phyloP scores from a whole-genome alignment of 64 coral and sea anemone genomes.

The Acropora tenuis region DNA sequence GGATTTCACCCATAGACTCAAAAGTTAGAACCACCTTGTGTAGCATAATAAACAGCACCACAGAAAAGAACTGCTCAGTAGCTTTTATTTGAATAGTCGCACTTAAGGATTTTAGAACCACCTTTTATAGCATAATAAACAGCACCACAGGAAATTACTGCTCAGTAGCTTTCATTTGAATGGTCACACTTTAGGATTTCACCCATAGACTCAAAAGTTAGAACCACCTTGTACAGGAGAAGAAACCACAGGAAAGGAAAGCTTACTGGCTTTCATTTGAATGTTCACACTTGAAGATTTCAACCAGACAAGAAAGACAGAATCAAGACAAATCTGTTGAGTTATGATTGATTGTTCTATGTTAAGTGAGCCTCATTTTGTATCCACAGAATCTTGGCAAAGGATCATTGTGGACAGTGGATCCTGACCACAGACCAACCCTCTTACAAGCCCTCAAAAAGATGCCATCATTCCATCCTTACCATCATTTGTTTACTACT shows the following conservation, averaged over 20 bases:
- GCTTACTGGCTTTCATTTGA: not conserved
- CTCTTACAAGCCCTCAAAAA: slow-evolving; percentile 93
- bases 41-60: not conserved
- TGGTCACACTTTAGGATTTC: not conserved
- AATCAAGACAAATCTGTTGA: too few species aligned
- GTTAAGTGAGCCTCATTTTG: slow-evolving; percentile 3
- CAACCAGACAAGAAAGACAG: not conserved
- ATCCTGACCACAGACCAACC: slow-evolving; percentile 92
- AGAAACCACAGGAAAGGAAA: not conserved
- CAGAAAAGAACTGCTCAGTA: not conserved
- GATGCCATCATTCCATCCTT: slow-evolving; percentile 91
- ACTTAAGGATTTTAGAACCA: not conserved
- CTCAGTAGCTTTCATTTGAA: not conserved
- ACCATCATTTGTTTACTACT: slow-evolving; percentile 73
- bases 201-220: not conserved
- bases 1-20: not conserved
- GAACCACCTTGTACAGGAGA: not conserved
- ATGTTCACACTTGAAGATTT: not conserved
- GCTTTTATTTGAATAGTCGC: not conserved
- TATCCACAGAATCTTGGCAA: slow-evolving; percentile 95
- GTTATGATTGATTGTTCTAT: not conserved
- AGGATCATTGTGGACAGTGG: slow-evolving; percentile 97
- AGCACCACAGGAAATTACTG: not conserved
- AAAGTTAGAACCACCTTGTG: not conserved
- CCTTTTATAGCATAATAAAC: not conserved